These are phyloP conservation scores for Eulemur rufifrons DNA, from an alignment of 2,113 vertebrate genomes.

Conservation along the genomic window DNA sequence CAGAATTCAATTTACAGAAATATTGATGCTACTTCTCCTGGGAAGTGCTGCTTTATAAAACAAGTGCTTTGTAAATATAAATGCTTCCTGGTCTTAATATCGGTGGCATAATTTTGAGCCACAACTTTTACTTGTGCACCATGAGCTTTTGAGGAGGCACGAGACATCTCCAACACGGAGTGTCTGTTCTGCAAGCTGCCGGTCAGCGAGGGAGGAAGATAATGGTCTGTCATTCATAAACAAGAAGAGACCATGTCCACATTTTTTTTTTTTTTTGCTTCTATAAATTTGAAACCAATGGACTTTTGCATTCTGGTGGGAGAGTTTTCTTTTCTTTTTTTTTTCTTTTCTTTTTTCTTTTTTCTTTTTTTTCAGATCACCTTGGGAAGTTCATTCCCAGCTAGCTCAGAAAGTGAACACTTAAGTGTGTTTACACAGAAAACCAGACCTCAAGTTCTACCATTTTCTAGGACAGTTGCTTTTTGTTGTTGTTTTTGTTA, in stretches of 20 bases:
- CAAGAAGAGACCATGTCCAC: accelerated
- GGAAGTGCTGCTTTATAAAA: neutral
- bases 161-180: accelerated
- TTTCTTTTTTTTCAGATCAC: neutral
- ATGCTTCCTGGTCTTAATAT: neutral
- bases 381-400: neutral
- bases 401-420: neutral
- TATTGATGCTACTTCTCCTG: neutral
- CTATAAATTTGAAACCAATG: neutral
- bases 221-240: neutral
- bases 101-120: neutral
- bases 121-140: neutral
- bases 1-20: neutral
- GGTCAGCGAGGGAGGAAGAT: accelerated
- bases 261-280: neutral
- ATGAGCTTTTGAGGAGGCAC: accelerated
- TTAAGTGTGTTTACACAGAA: accelerated
- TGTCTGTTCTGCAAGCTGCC: accelerated
- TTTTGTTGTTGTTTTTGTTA: neutral
- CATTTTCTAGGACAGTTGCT: accelerated
- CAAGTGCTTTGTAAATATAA: neutral
- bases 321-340: accelerated
- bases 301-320: accelerated
- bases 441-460: neutral
- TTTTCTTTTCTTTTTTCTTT: too few species aligned